Conservation (phyloP, 2,797 vertebrate species). For the Tenualosa thibaudeaui region DNA sequence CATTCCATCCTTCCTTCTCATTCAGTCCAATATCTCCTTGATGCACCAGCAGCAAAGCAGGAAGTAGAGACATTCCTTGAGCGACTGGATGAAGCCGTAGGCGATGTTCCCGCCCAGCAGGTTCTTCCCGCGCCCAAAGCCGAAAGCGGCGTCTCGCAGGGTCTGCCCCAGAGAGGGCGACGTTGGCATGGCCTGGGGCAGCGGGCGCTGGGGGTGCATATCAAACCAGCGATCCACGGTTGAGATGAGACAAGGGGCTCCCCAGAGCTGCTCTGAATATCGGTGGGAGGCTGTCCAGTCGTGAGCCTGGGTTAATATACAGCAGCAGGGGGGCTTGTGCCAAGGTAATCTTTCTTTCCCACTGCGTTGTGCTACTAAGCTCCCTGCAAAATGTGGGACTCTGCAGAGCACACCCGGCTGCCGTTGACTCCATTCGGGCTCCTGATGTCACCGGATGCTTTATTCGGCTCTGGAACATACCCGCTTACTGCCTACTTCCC, state of each 20-base stretch:
- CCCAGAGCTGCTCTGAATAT: not conserved
- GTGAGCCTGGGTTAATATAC: not conserved
- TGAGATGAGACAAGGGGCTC: not conserved
- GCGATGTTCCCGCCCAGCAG: conserved; percentile 70
- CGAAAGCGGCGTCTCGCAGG: conserved; percentile 67
- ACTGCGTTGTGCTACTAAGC: not conserved
- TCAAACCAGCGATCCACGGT: conserved; percentile 36
- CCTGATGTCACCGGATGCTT: conserved; percentile 28
- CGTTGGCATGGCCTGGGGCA: conserved; percentile 75
- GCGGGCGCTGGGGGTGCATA: conserved; percentile 72
- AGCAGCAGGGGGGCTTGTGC: not conserved
- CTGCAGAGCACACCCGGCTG: not conserved
- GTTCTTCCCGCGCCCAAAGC: conserved; percentile 65
- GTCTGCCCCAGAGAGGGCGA: conserved; percentile 71
- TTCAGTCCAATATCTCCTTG: conserved; percentile 86
- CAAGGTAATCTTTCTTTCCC: not conserved
- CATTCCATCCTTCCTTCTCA: not conserved
- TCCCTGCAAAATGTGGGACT: not conserved
- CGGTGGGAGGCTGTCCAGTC: not conserved
- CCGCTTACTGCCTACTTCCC: conserved; percentile 35
- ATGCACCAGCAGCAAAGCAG: conserved; percentile 94
- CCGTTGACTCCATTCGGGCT: not conserved
- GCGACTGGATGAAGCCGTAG: conserved; percentile 73
- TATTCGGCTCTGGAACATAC: conserved; percentile 49
- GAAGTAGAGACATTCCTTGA: conserved; percentile 83